These are phyloP conservation scores for Athalia rosae DNA, from an alignment of 2,888 invertebrate species.

Conservation along the genomic window DNA sequence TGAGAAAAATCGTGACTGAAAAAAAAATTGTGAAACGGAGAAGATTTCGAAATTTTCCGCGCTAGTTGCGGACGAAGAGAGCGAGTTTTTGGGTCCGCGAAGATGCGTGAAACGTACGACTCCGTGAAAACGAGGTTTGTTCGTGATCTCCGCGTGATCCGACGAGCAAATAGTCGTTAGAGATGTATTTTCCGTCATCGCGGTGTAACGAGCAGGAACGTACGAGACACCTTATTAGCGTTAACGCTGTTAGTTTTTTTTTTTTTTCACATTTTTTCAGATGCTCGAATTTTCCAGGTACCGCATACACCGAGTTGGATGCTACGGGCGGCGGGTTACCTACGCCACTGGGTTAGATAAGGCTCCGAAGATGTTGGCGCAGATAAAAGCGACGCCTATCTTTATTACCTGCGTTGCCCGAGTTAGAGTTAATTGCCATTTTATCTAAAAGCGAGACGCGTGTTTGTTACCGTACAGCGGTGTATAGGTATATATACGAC, in stretches of 20 bases:
- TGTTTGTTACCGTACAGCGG: neutral
- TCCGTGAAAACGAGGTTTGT: neutral
- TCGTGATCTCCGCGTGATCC: constrained; percentile 25
- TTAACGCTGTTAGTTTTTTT: constrained; percentile 16
- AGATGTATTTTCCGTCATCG: no score
- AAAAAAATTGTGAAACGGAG: no score
- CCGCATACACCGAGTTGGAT: no score
- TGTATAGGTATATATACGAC: neutral
- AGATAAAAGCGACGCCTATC: constrained; percentile 66
- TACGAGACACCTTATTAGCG: no score
- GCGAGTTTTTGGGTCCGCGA: no score
- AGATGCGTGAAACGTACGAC: neutral
- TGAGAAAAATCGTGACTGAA: neutral
- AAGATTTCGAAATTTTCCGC: no score
- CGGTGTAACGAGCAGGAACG: neutral
- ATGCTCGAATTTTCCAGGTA: neutral
- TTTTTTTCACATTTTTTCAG: neutral
- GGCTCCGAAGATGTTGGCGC: constrained; percentile 64
- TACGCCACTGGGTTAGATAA: constrained; percentile 58
- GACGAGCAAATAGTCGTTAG: no score
- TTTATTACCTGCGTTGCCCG: constrained; percentile 67
- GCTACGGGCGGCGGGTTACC: no score
- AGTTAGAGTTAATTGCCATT: constrained; percentile 70
- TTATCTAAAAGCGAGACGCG: constrained; percentile 60
- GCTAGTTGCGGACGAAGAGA: no score